Base-by-base conservation (phyloP, 2,888 invertebrate genomes). In the Norana najaformis region DNA sequence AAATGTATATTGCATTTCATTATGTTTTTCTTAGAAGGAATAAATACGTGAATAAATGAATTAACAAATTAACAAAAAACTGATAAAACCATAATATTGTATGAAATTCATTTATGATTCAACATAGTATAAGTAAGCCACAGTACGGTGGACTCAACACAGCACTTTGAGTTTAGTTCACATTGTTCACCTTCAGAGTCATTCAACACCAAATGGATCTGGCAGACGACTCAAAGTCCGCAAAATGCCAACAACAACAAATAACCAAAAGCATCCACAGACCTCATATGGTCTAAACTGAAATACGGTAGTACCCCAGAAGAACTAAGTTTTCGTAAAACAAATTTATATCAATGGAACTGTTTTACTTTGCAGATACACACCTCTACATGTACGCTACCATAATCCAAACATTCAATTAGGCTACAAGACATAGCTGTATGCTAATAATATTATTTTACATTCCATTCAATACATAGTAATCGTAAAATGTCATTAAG, bases 121-220 rank as follows among this genome's bases (percentile, higher is more conserved):
- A 30, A 69, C 69, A 69, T n/a, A 30, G n/a, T n/a, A n/a, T n/a
- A 69, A n/a, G 69, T 69, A 30, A 69, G n/a, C 69, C 69, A n/a
- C 69, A 16, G 69, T 69, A 30, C 69, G 8, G 69, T 69, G 69
- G 69, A 69, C 69, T 69, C n/a, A n/a, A 69, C 69, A 30, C n/a
- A 69, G 53, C 53, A 23, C 13, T 53, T 53, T 53, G 23, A 53
- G 69, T 69, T 69, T n/a, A 69, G 69, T 13, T 6, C 30, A 69
- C 69, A 69, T 69, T 69, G 69, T 69, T 69, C 13, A 53, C 23
- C 30, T 53, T 53, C 30, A n/a, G 69, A 69, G 69, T 69, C n/a
- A n/a, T 69, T 69, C 69, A 69, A 69, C 69, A 69, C n/a, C 69
- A 69, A n/a, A 69, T n/a, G 69, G n/a, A 69, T 69, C 69, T 69